These are phyloP conservation scores for Plagodis pulveraria DNA, from an alignment of 2,888 invertebrate species.

Conservation along the genomic window DNA sequence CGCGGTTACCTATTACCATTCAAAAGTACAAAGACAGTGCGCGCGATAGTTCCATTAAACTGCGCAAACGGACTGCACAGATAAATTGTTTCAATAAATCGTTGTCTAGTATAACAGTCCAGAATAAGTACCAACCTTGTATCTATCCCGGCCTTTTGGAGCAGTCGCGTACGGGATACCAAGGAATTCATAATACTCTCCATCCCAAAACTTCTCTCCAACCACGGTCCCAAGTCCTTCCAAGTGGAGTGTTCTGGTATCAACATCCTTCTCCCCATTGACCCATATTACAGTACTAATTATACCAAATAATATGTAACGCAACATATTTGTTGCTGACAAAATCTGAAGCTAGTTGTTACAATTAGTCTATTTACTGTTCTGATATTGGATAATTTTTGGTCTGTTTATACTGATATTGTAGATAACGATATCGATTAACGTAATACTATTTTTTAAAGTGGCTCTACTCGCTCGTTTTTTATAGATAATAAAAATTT, in stretches of 20 bases:
- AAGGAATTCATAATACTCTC: conserved; percentile 72
- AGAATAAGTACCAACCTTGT: conserved; percentile 55
- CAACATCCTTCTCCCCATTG: conserved; percentile 39
- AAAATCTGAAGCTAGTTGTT: conserved; percentile 8
- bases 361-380: conserved; percentile 11
- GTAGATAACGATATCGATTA: conserved; percentile 13
- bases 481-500: no score
- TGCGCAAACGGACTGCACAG: no score
- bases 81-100: no score
- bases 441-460: not conserved
- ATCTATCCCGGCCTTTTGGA: conserved; percentile 66
- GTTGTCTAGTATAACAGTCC: no score
- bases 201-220: conserved; percentile 74
- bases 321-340: conserved; percentile 49
- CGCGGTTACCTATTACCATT: no score
- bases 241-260: conserved; percentile 52
- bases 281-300: conserved; percentile 44
- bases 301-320: conserved; percentile 37
- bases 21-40: no score
- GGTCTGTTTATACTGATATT: conserved; percentile 9
- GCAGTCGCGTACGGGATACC: conserved; percentile 71
- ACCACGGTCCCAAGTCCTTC: conserved; percentile 59
- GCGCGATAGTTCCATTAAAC: no score
- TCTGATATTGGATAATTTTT: conserved; percentile 17
- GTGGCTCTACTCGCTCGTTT: not conserved